Percentiles rank a stretch among this genome's conserved stretches.
Evolutionary conservation across 2,113 vertebrate genomes (phyloP).

Genomic region (Serinus canaria): DNA sequence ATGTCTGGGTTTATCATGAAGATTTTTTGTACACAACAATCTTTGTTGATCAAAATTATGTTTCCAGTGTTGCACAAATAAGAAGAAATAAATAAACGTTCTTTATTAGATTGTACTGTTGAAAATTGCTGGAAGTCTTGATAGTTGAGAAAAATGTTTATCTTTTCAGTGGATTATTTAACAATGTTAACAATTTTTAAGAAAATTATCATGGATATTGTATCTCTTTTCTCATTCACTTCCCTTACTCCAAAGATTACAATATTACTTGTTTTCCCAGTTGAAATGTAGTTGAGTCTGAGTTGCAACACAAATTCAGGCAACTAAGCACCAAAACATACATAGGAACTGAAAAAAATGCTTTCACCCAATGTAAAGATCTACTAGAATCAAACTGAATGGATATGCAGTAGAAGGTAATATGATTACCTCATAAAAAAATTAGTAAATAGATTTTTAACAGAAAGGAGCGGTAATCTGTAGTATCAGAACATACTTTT

Average conservation of each 20-base stretch:
- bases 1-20: conserved; percentile 17
- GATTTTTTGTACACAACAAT: conserved; percentile 1
- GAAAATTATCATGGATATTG: fast-evolving
- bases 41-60: not conserved
- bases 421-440: not conserved
- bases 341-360: not conserved
- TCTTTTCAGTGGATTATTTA: conserved; percentile 54
- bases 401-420: not conserved
- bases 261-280: not conserved
- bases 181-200: not conserved
- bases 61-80: not conserved
- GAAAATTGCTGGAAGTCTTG: not conserved
- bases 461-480: not conserved
- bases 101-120: not conserved
- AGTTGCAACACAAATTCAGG: not conserved
- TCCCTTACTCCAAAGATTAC: not conserved
- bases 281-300: not conserved
- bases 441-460: not conserved
- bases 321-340: not conserved
- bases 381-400: not conserved
- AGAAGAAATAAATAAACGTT: not conserved
- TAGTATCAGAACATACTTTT: not conserved
- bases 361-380: not conserved
- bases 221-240: not conserved
- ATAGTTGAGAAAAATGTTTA: conserved; percentile 22